Conservation (phyloP, 2,888 invertebrate species). For the Yponomeuta sedellus region DNA sequence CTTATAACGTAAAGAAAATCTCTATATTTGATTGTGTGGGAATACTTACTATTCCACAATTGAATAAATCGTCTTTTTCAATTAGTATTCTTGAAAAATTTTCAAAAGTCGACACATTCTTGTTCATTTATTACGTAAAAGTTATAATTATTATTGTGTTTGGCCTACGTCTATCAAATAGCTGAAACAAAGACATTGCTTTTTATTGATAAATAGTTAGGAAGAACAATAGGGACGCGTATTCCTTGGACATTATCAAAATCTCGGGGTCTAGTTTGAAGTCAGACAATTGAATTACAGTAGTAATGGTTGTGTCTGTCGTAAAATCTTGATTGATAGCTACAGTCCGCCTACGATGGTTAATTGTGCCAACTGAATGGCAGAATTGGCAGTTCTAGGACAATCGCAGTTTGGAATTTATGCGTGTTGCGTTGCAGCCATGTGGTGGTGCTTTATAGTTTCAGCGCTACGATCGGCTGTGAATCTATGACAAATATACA, state of each 20-base stretch:
- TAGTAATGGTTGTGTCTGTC: constrained; percentile 58
- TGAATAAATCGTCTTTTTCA: no score
- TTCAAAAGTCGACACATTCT: not conserved
- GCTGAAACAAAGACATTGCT: constrained; percentile 1
- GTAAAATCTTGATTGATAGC: constrained; percentile 71
- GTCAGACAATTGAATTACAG: constrained; percentile 51
- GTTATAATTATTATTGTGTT: not conserved
- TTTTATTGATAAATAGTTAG: not conserved
- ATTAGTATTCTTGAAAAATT: not conserved
- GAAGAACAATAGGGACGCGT: not conserved
- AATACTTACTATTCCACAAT: no score
- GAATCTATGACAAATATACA: not conserved
- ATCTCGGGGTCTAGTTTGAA: not conserved
- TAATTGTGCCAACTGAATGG: constrained; percentile 42
- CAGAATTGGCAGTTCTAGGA: not conserved
- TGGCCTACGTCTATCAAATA: not conserved
- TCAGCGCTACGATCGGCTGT: no score
- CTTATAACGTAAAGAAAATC: no score
- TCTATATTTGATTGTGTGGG: no score
- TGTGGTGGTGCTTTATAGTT: not conserved
- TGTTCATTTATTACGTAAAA: not conserved
- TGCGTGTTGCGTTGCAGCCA: constrained; percentile 3
- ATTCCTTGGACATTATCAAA: not conserved
- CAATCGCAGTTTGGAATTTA: constrained; percentile 6
- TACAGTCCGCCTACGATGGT: constrained; percentile 30